Evolutionary conservation across 2,888 invertebrate species (phyloP).

Genomic region (Clistopyga incitator): DNA sequence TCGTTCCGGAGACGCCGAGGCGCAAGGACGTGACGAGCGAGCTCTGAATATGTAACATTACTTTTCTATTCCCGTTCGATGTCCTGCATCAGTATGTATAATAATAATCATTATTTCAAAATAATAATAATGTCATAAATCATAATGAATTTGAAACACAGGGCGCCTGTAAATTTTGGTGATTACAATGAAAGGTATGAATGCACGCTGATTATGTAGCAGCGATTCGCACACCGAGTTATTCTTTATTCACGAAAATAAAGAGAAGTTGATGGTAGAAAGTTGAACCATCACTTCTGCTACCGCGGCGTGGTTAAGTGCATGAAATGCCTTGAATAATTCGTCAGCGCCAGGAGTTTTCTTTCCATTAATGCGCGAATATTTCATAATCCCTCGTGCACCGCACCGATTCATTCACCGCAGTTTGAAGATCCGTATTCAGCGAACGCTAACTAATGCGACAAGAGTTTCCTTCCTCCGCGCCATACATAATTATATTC

Average conservation of each 20-base stretch:
- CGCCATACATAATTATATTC: slow-evolving; percentile 14
- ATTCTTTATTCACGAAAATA: neutral
- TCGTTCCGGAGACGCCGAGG: no score
- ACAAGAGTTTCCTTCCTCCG: slow-evolving; percentile 13
- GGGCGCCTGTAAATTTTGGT: no score
- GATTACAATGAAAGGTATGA: no score
- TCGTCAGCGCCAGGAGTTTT: neutral
- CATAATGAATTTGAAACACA: no score
- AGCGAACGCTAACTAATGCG: slow-evolving; percentile 1
- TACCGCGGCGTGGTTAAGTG: neutral
- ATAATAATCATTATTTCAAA: no score
- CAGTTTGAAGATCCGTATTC: neutral
- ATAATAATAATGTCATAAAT: no score
- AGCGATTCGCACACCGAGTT: no score
- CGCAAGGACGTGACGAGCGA: no score
- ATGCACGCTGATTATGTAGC: no score
- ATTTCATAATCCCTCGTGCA: neutral
- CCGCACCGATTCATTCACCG: neutral
- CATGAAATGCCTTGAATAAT: neutral
- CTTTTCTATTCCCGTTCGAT: no score
- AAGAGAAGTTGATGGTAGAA: neutral
- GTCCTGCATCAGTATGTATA: no score
- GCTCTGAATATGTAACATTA: no score
- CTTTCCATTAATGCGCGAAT: slow-evolving; percentile 16
- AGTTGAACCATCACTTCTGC: neutral